Evolutionary conservation across 2,888 invertebrate genomes (phyloP).

Genomic region (Zhengitettix transpicula): DNA sequence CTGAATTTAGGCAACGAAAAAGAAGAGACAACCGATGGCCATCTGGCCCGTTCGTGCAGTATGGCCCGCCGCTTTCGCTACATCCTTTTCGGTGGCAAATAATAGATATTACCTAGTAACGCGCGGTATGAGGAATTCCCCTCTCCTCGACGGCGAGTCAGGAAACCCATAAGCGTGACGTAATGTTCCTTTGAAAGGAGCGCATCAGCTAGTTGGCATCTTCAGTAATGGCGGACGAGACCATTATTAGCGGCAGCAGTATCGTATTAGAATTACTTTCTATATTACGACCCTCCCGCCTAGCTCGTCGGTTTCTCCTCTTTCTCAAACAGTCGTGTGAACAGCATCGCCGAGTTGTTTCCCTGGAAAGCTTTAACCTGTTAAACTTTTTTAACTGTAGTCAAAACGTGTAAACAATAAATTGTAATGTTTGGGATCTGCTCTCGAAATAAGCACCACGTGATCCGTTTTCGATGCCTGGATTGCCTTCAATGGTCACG

Average conservation of each 20-base stretch:
- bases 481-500: not conserved
- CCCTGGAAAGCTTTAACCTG: not conserved
- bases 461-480: not conserved
- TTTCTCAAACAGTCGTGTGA: not conserved
- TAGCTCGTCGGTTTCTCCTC: not conserved
- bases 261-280: not conserved
- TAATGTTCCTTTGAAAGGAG: not conserved
- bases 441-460: not conserved
- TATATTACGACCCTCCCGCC: not conserved
- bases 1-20: too few species aligned
- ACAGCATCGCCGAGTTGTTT: not conserved
- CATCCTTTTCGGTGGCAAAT: not conserved
- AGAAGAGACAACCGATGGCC: too few species aligned
- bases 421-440: not conserved
- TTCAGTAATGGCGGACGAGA: not conserved
- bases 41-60: too few species aligned
- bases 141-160: not conserved
- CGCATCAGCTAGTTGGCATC: not conserved
- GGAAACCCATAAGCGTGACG: not conserved
- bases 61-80: not conserved
- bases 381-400: not conserved
- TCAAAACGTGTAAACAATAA: not conserved
- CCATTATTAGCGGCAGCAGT: not conserved
- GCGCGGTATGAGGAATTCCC: not conserved
- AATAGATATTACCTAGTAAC: not conserved